Conservation (phyloP, 1,140 invertebrate genomes). For the Drosophila ohnishii region DNA sequence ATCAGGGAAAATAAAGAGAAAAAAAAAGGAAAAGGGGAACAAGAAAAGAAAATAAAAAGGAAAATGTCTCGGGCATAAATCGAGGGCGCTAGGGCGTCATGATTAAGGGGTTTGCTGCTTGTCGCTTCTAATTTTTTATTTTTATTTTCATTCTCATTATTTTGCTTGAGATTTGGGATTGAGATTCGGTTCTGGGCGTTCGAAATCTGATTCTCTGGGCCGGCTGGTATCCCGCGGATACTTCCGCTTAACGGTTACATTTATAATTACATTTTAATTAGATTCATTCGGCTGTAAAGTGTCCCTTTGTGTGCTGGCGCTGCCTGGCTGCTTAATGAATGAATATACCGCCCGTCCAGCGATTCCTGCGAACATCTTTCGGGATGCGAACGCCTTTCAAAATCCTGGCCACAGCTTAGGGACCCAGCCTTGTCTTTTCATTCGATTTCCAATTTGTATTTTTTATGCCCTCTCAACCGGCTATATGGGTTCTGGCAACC, state of each 20-base stretch:
- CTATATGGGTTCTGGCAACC: background rate
- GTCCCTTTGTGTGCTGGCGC: constrained; percentile 78
- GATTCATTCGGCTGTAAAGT: constrained; percentile 83
- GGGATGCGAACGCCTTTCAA: constrained; percentile 32
- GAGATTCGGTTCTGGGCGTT: constrained; percentile 7
- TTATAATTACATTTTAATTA: constrained; percentile 83
- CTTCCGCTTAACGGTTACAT: constrained; percentile 83
- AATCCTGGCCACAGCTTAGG: constrained; percentile 46
- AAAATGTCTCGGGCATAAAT: constrained; percentile 64
- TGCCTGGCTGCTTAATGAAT: constrained; percentile 72
- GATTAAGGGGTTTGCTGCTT: constrained; percentile 76
- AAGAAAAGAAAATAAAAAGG: constrained; percentile 7
- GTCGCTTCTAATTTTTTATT: constrained; percentile 73
- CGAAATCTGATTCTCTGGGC: constrained; percentile 14
- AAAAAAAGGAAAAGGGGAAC: background rate
- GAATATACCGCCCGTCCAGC: constrained; percentile 20
- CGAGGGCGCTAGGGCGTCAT: constrained; percentile 70
- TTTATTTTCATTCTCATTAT: constrained; percentile 73
- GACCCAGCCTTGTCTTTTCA: constrained; percentile 49
- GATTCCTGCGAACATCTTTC: constrained; percentile 12
- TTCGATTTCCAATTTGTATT: constrained; percentile 75
- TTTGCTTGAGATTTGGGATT: constrained; percentile 30
- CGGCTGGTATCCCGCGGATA: constrained; percentile 80
- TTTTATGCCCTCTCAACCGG: constrained; percentile 4
- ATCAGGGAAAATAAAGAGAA: background rate